Percentiles rank a stretch among this genome's conserved stretches.
phyloP scores from a whole-genome alignment of 2,113 vertebrate species.

The Ranitomeya variabilis region DNA sequence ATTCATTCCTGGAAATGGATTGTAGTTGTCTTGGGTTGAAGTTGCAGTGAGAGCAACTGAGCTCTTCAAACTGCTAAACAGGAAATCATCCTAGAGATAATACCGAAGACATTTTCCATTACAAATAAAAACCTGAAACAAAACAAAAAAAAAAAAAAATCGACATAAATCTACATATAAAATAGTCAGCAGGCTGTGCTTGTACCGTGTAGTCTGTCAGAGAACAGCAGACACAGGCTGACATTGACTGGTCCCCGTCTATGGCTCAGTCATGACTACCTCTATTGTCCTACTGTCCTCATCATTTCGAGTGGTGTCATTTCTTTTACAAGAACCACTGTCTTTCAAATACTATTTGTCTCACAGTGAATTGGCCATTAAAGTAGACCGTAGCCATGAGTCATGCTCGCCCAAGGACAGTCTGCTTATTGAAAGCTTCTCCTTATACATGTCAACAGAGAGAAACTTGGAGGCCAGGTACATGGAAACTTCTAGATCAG shows the following conservation, averaged over 20 bases:
- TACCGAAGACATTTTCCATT: neutral
- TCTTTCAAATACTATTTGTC: too few species aligned
- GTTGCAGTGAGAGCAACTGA: slow-evolving; percentile 34
- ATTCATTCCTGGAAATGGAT: slow-evolving; percentile 43
- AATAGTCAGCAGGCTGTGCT: neutral
- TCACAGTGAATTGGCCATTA: too few species aligned
- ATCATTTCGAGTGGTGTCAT: too few species aligned
- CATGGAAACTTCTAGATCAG: too few species aligned
- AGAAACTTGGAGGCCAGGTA: too few species aligned
- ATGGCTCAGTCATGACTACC: neutral
- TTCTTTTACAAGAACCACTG: too few species aligned
- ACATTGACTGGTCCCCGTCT: neutral
- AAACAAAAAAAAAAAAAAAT: neutral
- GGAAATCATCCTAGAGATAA: slow-evolving; percentile 19
- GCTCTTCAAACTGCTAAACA: slow-evolving; percentile 32
- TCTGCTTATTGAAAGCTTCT: too few species aligned
- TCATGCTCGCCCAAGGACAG: too few species aligned
- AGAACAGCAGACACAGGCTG: neutral
- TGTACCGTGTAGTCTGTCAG: neutral
- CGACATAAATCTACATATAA: neutral
- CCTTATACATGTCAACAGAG: too few species aligned
- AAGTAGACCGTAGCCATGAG: too few species aligned
- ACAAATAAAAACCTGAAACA: neutral
- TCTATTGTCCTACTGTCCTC: too few species aligned
- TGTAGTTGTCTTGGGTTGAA: slow-evolving; percentile 35